phyloP scores from a whole-genome alignment of 1,140 invertebrate genomes.

The Anastrepha ludens region DNA sequence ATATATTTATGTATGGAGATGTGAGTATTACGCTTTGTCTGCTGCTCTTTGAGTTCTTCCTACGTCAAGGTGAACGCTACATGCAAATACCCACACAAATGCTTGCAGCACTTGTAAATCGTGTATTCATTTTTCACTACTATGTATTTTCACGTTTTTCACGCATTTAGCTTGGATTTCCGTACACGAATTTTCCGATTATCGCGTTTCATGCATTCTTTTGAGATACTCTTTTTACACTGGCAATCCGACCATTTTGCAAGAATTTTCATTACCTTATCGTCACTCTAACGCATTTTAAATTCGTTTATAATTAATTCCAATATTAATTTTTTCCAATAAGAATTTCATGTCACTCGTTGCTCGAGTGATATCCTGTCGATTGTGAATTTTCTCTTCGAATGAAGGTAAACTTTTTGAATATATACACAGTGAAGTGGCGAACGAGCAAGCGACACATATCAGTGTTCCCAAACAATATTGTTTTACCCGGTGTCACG shows the following conservation, averaged over 20 bases:
- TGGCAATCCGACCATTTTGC: neutral
- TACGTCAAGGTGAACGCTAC: conserved; percentile 47
- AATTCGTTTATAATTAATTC: conserved; percentile 30
- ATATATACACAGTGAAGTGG: conserved; percentile 50
- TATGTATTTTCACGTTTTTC: conserved; percentile 36
- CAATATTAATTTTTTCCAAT: conserved; percentile 24
- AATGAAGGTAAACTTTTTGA: conserved; percentile 52
- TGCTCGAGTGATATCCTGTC: conserved; percentile 35
- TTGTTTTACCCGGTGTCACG: neutral
- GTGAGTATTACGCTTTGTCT: neutral
- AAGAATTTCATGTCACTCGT: conserved; percentile 31
- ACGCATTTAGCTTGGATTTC: conserved; percentile 8
- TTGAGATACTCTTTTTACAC: neutral
- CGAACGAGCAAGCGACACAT: conserved; percentile 21
- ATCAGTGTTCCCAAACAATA: neutral
- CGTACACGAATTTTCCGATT: neutral
- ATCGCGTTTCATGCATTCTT: neutral
- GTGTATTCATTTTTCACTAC: conserved; percentile 42
- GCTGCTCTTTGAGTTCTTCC: conserved; percentile 42
- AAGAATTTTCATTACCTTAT: conserved; percentile 40
- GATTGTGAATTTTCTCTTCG: conserved; percentile 52
- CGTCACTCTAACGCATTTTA: conserved; percentile 30
- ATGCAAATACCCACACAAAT: conserved; percentile 28
- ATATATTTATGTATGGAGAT: conserved; percentile 12
- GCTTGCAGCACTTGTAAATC: conserved; percentile 16